These are phyloP conservation scores for Laspeyria flexula DNA, from an alignment of 2,888 invertebrate genomes.

Conservation along the genomic window DNA sequence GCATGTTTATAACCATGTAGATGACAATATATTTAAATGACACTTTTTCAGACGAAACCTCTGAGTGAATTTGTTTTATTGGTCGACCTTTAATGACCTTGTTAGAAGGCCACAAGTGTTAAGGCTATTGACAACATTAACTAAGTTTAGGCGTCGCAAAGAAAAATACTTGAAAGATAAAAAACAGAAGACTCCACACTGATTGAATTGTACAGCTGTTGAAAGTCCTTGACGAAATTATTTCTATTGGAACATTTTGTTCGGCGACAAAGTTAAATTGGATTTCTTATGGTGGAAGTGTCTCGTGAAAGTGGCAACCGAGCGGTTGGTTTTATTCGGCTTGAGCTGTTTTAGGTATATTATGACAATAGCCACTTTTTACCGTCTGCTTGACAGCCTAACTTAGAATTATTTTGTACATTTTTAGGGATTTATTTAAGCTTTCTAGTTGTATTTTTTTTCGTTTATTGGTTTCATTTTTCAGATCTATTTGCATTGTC, in stretches of 20 bases:
- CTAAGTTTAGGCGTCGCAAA: constrained; percentile 61
- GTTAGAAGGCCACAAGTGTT: constrained; percentile 51
- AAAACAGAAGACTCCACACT: constrained; percentile 68
- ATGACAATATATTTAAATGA: too few species aligned
- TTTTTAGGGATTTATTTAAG: not conserved
- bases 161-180: constrained; percentile 63
- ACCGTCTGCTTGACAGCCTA: constrained; percentile 43
- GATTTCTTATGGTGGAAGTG: constrained; percentile 83
- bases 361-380: constrained; percentile 70
- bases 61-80: too few species aligned
- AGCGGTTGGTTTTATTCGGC: constrained; percentile 72
- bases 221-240: constrained; percentile 82
- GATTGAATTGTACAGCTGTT: constrained; percentile 84
- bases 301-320: constrained; percentile 67
- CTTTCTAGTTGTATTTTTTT: not conserved
- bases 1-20: too few species aligned
- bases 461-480: too few species aligned
- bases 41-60: too few species aligned
- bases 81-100: too few species aligned
- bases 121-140: constrained; percentile 67
- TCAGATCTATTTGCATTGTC: too few species aligned
- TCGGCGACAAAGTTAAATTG: constrained; percentile 84
- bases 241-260: constrained; percentile 84
- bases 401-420: constrained; percentile 47
- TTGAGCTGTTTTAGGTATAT: constrained; percentile 66